These are phyloP conservation scores for Aldabrachelys gigantea DNA, from an alignment of 2,113 vertebrate genomes.

Conservation along the genomic window DNA sequence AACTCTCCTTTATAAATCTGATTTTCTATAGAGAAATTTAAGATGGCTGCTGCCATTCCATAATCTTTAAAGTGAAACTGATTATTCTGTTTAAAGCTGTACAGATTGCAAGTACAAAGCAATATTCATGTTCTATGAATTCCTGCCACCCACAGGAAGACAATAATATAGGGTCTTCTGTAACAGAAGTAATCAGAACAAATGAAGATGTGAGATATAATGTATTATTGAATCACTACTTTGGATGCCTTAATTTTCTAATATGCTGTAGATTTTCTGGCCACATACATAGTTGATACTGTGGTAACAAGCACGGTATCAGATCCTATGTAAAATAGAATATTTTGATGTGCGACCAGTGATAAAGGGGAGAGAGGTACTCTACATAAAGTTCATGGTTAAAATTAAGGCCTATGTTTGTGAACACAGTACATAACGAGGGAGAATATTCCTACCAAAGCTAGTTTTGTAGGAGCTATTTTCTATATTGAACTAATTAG, in stretches of 20 bases:
- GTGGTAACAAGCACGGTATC: background rate
- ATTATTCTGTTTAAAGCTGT: background rate
- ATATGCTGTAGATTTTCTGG: constrained; percentile 31
- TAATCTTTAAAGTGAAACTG: constrained; percentile 15
- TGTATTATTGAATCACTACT: background rate
- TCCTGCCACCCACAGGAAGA: constrained; percentile 1
- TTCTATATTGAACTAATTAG: background rate
- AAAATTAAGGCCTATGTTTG: background rate
- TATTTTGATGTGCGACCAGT: constrained; percentile 1
- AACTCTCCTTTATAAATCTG: background rate
- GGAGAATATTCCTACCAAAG: background rate
- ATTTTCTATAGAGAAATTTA: constrained; percentile 8
- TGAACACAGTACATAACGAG: background rate
- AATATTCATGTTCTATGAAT: background rate
- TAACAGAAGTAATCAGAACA: constrained; percentile 41
- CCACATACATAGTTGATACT: background rate
- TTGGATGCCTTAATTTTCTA: constrained; percentile 35
- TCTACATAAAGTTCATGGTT: background rate
- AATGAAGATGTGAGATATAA: constrained; percentile 30
- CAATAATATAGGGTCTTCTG: constrained; percentile 1
- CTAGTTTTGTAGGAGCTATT: background rate
- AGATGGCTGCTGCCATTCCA: background rate
- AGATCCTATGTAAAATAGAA: constrained; percentile 19
- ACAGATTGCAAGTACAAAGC: background rate
- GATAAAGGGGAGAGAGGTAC: background rate